phyloP scores from a whole-genome alignment of 2,797 vertebrate genomes.

The Tachyglossus aculeatus region DNA sequence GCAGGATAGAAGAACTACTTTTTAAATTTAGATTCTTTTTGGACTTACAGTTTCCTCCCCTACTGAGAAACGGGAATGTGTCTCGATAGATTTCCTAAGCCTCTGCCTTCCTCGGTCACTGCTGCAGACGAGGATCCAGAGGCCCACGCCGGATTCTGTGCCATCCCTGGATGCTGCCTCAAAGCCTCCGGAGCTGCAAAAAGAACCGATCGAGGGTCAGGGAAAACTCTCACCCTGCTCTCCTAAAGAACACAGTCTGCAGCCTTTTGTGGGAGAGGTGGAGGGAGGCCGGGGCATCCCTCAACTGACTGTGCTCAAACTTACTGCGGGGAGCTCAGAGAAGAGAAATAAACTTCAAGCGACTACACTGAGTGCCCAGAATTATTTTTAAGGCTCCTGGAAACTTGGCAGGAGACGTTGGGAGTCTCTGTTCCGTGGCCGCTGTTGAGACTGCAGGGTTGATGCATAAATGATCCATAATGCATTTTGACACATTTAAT shows the following conservation, averaged over 20 bases:
- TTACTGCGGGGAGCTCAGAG: slow-evolving; percentile 33
- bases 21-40: no score
- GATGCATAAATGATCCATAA: slow-evolving; percentile 66
- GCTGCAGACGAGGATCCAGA: no score
- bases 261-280: neutral
- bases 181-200: slow-evolving; percentile 18
- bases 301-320: no score
- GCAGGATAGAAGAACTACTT: no score
- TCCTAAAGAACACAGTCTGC: no score
- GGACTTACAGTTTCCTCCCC: no score
- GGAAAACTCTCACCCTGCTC: no score
- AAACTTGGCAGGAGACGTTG: slow-evolving; percentile 42
- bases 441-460: slow-evolving; percentile 50
- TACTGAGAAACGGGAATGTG: no score
- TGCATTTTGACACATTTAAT: slow-evolving; percentile 70
- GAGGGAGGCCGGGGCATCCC: neutral
- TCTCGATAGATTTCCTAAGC: no score
- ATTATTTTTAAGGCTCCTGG: slow-evolving; percentile 53
- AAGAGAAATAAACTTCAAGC: slow-evolving; percentile 42
- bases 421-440: slow-evolving; percentile 33
- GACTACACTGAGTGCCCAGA: slow-evolving; percentile 33
- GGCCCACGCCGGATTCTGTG: no score
- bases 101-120: no score
- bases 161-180: no score
- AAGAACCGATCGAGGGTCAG: slow-evolving; percentile 12